Percentiles rank a stretch among this genome's conserved stretches.
Evolutionary conservation across 1,140 invertebrate species (phyloP).

Genomic region (Platorchestia sp.): DNA sequence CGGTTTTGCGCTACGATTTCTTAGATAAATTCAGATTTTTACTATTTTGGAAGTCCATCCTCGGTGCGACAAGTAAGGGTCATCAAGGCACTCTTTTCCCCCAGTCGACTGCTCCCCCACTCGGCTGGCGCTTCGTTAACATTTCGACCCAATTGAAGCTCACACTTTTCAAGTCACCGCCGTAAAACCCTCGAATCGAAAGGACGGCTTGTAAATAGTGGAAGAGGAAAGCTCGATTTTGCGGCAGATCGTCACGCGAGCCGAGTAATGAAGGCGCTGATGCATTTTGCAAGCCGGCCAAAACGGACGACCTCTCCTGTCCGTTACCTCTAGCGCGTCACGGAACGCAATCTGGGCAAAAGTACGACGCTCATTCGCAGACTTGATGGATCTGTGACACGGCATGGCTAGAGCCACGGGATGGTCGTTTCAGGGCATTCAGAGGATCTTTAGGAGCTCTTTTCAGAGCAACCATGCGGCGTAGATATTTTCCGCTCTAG

Average conservation of each 20-base stretch:
- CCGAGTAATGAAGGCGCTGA: background rate
- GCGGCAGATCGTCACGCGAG: conserved; percentile 20
- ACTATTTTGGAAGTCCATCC: background rate
- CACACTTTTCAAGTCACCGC: background rate
- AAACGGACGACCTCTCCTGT: conserved; percentile 17
- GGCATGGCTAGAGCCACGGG: background rate
- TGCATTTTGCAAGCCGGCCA: background rate
- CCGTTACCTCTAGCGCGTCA: background rate
- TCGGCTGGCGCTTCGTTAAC: background rate
- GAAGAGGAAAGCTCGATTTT: background rate
- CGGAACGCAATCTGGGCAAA: conserved; percentile 11
- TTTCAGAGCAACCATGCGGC: too few species aligned
- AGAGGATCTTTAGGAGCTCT: background rate
- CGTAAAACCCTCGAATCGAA: background rate
- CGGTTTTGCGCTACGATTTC: background rate
- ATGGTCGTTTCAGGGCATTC: background rate
- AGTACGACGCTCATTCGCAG: background rate
- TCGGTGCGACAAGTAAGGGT: background rate
- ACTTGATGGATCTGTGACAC: background rate
- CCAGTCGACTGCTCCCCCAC: background rate
- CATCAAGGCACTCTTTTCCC: background rate
- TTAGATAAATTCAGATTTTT: background rate
- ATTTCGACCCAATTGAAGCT: background rate
- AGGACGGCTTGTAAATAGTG: background rate
- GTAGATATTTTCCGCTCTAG: background rate